Percentiles rank a stretch among this genome's conserved stretches.
phyloP scores from a whole-genome alignment of 2,113 vertebrate genomes.

The Hippolais icterina region DNA sequence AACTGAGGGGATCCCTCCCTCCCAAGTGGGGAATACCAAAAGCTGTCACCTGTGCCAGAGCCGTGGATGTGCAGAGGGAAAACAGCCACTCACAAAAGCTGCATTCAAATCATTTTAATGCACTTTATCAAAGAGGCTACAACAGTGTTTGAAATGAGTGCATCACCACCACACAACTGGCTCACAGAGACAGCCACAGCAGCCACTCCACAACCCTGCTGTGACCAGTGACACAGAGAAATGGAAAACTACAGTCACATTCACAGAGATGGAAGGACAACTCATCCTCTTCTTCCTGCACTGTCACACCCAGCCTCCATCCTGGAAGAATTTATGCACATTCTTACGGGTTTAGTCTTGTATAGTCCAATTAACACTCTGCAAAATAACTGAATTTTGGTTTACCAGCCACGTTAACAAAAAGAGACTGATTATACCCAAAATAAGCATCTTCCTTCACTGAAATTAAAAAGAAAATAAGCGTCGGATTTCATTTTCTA shows the following conservation, averaged over 20 bases:
- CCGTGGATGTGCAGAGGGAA: background rate
- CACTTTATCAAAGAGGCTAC: conserved; percentile 9
- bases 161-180: background rate
- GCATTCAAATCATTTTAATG: background rate
- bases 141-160: background rate
- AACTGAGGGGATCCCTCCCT: background rate
- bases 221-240: background rate
- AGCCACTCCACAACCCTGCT: background rate
- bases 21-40: background rate
- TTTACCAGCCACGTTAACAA: background rate
- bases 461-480: background rate
- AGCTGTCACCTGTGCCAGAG: background rate
- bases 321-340: background rate
- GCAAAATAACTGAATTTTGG: background rate
- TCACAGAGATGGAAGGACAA: background rate
- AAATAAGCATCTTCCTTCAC: background rate
- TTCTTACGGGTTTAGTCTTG: background rate
- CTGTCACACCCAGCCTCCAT: background rate
- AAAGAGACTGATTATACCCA: background rate
- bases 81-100: background rate
- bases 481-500: background rate
- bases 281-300: background rate
- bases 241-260: background rate
- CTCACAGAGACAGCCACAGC: background rate
- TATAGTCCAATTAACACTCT: background rate